Percentiles rank a stretch among this genome's conserved stretches.
Conservation (phyloP, 2,113 vertebrate species). For the Scophthalmus maximus region DNA sequence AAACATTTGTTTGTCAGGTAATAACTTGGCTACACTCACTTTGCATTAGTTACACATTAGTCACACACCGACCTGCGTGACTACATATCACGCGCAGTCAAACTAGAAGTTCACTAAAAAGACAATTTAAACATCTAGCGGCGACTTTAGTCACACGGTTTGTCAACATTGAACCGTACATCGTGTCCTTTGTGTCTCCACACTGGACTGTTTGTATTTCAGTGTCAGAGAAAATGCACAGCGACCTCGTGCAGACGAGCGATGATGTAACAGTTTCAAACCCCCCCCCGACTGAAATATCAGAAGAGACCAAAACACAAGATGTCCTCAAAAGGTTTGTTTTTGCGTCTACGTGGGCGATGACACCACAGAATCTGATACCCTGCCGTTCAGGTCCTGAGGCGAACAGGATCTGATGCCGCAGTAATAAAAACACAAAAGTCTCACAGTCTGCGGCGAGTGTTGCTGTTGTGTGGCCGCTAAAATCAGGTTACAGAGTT, state of each 20-base stretch:
- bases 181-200: no score
- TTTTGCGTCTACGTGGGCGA: conserved; percentile 9
- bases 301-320: conserved; percentile 1
- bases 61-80: no score
- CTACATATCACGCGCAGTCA: no score
- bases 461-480: no score
- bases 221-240: no score
- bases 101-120: not conserved
- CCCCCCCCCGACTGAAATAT: not conserved
- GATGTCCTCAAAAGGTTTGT: not conserved
- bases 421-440: not conserved
- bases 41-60: no score
- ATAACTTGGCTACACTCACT: not conserved
- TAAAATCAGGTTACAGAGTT: no score
- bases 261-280: not conserved
- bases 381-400: conserved; percentile 37
- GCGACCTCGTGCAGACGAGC: no score
- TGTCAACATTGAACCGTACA: no score
- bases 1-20: not conserved
- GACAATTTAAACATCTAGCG: not conserved
- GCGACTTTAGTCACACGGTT: not conserved
- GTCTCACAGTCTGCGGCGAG: no score
- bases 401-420: conserved; percentile 38
- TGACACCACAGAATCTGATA: conserved; percentile 72
- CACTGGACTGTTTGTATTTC: no score